phyloP scores from a whole-genome alignment of 2,797 vertebrate species.

The Apogon hyalosoma region DNA sequence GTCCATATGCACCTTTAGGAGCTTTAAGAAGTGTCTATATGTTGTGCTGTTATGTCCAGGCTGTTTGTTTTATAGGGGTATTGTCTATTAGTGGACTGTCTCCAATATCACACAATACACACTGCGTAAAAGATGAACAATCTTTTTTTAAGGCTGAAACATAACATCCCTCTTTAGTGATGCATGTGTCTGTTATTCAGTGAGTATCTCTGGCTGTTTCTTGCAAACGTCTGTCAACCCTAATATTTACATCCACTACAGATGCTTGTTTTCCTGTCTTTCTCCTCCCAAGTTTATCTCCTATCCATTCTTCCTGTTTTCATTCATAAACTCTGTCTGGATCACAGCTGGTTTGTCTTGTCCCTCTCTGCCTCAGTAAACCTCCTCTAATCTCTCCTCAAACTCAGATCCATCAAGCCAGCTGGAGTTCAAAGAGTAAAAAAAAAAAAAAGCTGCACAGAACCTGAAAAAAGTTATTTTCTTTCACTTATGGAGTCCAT shows the following conservation, averaged over 20 bases:
- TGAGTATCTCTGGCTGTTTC: constrained; percentile 27
- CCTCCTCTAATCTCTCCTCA: constrained; percentile 24
- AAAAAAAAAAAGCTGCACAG: too few species aligned
- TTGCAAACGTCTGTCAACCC: constrained; percentile 45
- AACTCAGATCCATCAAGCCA: constrained; percentile 39
- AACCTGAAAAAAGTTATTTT: too few species aligned
- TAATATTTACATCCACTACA: constrained; percentile 63
- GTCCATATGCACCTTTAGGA: constrained; percentile 26
- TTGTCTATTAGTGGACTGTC: constrained; percentile 16
- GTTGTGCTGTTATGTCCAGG: constrained; percentile 21
- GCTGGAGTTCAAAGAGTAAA: constrained; percentile 12
- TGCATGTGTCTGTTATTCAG: constrained; percentile 28
- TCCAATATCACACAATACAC: constrained; percentile 22
- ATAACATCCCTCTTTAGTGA: constrained; percentile 21
- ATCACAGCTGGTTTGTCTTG: constrained; percentile 65
- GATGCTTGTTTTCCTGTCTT: constrained; percentile 71
- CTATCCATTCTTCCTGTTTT: constrained; percentile 78
- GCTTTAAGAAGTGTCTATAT: neutral
- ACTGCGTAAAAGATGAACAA: constrained; percentile 12
- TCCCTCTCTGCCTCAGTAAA: constrained; percentile 27
- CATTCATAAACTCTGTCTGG: constrained; percentile 67
- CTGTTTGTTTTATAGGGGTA: constrained; percentile 40
- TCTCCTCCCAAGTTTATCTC: constrained; percentile 52
- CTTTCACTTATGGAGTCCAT: neutral
- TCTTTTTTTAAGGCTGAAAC: constrained; percentile 26